Conservation (phyloP, 2,797 vertebrate species). For the Sardinella longiceps region DNA sequence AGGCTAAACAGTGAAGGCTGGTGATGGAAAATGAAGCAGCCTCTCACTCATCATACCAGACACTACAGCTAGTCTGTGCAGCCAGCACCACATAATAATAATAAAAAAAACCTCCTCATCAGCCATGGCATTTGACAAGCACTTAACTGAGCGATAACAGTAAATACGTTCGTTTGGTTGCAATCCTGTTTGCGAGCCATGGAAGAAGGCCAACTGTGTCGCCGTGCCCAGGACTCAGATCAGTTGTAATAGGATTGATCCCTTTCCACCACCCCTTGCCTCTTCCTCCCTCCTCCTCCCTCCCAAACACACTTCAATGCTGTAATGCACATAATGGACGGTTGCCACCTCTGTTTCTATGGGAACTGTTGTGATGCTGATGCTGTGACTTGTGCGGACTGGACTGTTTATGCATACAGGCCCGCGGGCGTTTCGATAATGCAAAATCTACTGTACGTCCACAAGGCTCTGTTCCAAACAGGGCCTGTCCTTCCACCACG, state of each 20-base stretch:
- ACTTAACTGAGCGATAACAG: background rate
- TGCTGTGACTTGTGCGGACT: background rate
- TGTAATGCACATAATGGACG: background rate
- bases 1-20: background rate
- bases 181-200: background rate
- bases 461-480: background rate
- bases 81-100: no score
- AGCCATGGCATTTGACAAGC: background rate
- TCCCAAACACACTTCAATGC: background rate
- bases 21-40: background rate
- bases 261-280: no score
- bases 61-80: no score
- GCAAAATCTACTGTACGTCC: background rate
- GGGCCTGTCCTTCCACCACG: background rate
- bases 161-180: background rate
- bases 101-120: background rate
- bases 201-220: background rate
- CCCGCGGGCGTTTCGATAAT: background rate
- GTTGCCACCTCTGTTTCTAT: conserved; percentile 13
- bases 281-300: no score
- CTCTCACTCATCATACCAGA: background rate
- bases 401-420: background rate
- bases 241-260: background rate
- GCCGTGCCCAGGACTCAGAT: background rate
- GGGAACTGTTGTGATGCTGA: background rate